phyloP scores from a whole-genome alignment of 2,113 vertebrate genomes.

The Lipophrys pholis region DNA sequence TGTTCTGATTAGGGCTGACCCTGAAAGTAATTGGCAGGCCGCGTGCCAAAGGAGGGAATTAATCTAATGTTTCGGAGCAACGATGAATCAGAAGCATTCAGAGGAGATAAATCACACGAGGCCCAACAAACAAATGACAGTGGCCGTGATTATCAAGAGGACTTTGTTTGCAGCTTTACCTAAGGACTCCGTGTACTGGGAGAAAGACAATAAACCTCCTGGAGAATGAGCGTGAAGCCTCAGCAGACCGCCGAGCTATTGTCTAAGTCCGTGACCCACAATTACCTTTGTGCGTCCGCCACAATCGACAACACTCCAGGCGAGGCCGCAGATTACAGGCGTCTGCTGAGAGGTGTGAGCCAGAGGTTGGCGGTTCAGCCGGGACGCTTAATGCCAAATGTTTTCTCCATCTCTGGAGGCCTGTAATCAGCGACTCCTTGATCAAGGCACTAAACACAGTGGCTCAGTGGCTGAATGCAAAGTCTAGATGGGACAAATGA shows the following conservation, averaged over 20 bases:
- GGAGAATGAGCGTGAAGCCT: slow-evolving; percentile 28
- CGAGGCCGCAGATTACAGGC: slow-evolving; percentile 31
- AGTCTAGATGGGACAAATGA: background rate
- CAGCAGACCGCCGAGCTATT: slow-evolving; percentile 29
- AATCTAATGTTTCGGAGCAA: slow-evolving; percentile 68
- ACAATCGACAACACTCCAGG: slow-evolving; percentile 18
- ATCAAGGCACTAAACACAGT: slow-evolving; percentile 25
- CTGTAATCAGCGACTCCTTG: background rate
- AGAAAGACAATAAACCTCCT: slow-evolving; percentile 46
- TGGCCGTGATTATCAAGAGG: slow-evolving; percentile 63
- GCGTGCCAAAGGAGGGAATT: slow-evolving; percentile 73
- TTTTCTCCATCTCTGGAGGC: background rate
- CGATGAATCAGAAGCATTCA: slow-evolving; percentile 64
- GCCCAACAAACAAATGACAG: slow-evolving; percentile 63
- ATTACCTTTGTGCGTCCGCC: slow-evolving; percentile 34
- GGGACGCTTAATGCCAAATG: slow-evolving; percentile 11
- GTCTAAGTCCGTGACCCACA: slow-evolving; percentile 5
- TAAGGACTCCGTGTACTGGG: slow-evolving; percentile 26
- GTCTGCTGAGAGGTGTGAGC: slow-evolving; percentile 19
- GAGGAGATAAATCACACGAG: slow-evolving; percentile 67
- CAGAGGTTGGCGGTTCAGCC: background rate
- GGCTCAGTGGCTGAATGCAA: background rate
- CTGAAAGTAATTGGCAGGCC: slow-evolving; percentile 73
- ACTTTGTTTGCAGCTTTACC: slow-evolving; percentile 58
- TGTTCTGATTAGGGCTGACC: slow-evolving; percentile 70